phyloP scores from a whole-genome alignment of 2,888 invertebrate genomes.

The Pandemis heparana region DNA sequence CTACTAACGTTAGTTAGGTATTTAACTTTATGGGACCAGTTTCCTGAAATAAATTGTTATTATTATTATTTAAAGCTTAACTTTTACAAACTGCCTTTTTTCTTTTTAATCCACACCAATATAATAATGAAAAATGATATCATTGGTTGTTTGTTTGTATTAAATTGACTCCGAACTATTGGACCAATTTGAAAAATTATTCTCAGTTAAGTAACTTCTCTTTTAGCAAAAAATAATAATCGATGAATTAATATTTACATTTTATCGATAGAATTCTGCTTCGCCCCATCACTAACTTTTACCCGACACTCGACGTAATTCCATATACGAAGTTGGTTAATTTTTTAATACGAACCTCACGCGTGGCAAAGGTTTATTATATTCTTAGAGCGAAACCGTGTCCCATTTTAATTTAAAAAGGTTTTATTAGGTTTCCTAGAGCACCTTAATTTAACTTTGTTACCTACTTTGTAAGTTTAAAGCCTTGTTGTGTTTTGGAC shows the following conservation, averaged over 20 bases:
- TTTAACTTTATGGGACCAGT: too few species aligned
- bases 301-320: slow-evolving; percentile 41
- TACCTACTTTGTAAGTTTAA: background rate
- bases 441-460: background rate
- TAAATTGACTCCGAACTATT: too few species aligned
- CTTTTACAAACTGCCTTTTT: too few species aligned
- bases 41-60: too few species aligned
- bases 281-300: slow-evolving; percentile 45
- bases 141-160: too few species aligned
- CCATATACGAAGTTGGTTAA: slow-evolving; percentile 55
- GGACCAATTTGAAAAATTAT: too few species aligned
- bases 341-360: slow-evolving; percentile 57
- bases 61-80: too few species aligned
- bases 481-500: too few species aligned
- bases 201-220: too few species aligned
- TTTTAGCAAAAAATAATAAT: background rate
- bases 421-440: slow-evolving; percentile 22
- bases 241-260: slow-evolving; percentile 15
- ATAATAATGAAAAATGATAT: too few species aligned
- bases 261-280: background rate
- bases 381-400: slow-evolving; percentile 49
- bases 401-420: slow-evolving; percentile 42
- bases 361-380: slow-evolving; percentile 36
- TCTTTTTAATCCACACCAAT: too few species aligned
- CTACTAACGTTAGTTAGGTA: too few species aligned